A percentile compares a stretch with the other conserved stretches of the same genome.
These are phyloP conservation scores for Oreochromis aureus DNA, from an alignment of 2,113 vertebrate species.

Conservation along the genomic window DNA sequence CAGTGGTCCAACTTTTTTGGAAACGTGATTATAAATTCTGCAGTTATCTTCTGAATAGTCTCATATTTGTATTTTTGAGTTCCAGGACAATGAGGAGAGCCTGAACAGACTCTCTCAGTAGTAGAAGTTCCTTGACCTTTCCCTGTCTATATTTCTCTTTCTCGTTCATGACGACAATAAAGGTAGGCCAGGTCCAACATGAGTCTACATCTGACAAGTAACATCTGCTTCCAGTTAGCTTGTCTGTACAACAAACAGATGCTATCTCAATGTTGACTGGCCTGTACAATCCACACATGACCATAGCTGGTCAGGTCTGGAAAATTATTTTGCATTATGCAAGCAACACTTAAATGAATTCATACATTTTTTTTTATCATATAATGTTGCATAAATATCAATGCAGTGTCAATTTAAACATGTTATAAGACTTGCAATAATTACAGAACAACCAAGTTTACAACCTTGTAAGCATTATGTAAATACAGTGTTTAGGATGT, in stretches of 20 bases:
- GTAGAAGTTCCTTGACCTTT: constrained; percentile 16
- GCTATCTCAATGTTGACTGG: constrained; percentile 53
- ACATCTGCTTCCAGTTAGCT: constrained; percentile 63
- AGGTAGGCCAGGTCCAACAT: constrained; percentile 42
- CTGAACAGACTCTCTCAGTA: neutral
- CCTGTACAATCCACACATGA: constrained; percentile 38
- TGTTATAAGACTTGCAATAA: neutral
- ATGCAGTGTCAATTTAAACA: constrained; percentile 1
- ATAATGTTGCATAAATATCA: neutral
- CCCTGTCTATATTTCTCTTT: constrained; percentile 32
- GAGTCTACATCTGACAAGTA: constrained; percentile 57
- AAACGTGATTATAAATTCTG: neutral
- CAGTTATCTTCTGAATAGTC: neutral
- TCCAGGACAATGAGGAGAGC: neutral
- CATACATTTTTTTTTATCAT: neutral
- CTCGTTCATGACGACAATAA: constrained; percentile 50
- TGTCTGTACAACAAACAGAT: constrained; percentile 66
- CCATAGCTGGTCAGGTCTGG: constrained; percentile 38
- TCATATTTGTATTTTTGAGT: constrained; percentile 1
- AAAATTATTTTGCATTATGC: constrained; percentile 30
- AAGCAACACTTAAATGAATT: constrained; percentile 1
- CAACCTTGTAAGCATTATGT: neutral
- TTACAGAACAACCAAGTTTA: neutral
- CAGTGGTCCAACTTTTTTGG: neutral
- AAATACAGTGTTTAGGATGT: neutral